These are phyloP conservation scores for Drosophila niveifrons DNA, from an alignment of 2,888 invertebrate genomes.

Conservation along the genomic window DNA sequence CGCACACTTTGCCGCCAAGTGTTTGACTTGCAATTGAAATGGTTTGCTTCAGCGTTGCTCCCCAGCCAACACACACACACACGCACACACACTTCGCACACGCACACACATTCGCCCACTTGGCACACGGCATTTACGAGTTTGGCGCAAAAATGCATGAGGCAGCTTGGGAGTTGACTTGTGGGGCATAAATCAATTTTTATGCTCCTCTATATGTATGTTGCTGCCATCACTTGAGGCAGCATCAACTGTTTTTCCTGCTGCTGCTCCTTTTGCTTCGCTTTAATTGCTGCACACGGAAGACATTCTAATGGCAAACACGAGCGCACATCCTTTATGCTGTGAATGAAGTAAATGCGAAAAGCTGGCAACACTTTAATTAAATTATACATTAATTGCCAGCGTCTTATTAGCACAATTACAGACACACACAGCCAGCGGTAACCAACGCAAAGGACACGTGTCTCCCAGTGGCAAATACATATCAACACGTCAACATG, in stretches of 20 bases:
- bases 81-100: background rate
- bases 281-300: conserved; percentile 68
- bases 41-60: conserved; percentile 30
- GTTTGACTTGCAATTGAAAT: conserved; percentile 73
- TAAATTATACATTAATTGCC: conserved; percentile 76
- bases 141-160: conserved; percentile 8
- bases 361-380: conserved; percentile 59
- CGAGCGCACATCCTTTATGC: conserved; percentile 38
- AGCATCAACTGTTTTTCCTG: conserved; percentile 9
- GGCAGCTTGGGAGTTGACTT: conserved; percentile 25
- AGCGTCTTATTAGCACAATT: conserved; percentile 73
- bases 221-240: conserved; percentile 8
- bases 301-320: conserved; percentile 65
- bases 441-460: conserved; percentile 43
- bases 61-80: background rate
- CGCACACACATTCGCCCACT: background rate
- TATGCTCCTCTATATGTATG: conserved; percentile 32
- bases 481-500: conserved; percentile 11
- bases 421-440: conserved; percentile 48
- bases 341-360: conserved; percentile 3
- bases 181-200: conserved; percentile 70
- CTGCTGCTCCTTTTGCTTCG: conserved; percentile 5
- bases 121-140: conserved; percentile 3
- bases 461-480: conserved; percentile 21
- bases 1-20: conserved; percentile 56